Evolutionary conservation across 2,797 vertebrate species (phyloP), one percentile per base, ranked within the genome.

Genomic region (Synanceia verrucosa): DNA sequence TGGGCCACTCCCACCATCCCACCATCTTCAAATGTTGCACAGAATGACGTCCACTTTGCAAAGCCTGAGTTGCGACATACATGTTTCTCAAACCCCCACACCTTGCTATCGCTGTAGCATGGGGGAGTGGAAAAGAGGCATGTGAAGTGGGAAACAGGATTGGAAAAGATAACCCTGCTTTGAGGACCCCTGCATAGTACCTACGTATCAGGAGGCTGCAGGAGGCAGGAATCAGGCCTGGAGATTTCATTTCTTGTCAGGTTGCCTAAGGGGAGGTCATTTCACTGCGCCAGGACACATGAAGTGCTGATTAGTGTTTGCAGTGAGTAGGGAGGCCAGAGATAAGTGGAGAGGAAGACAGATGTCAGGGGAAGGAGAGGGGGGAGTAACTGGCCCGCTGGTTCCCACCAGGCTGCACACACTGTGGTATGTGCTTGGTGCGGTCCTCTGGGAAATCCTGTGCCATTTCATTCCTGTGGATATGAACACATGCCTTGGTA

Each of bases 71-170:
- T 85, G 89, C 86, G 82, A 90, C 86, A 83, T 85, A 87, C 92
- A 94, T 95, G 94, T 94, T 96, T 95, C 93, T 94, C 91, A 91
- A 85, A 89, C 86, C 81, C 92, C 4, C 8, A 96, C 96, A 96
- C 96, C 96, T 96, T 83, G 90, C 95, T 97, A 98, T 98, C 96
- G 1, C 55, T 29, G 71, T 31, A 44, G 73, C 82, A 58, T 7
- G 33, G 92, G 89, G 92, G 81, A 79, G 71, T 83, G 74, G 86
- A 89, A 87, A 86, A 91, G 90, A 86, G 90, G 88, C 95, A 95
- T 94, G 94, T 94, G 86, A 88, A 86, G 88, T 86, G 83, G 90
- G 89, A 90, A 92, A 87, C 76, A 37, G 86, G 74, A 77, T 81
- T 84, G 73, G 79, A 62, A 57, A 41, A 87, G 92, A 94, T 94